Percentiles rank a stretch among this genome's conserved stretches.
phyloP scores from a whole-genome alignment of 2,888 invertebrate species.

The Elaeidobius kamerunicus region DNA sequence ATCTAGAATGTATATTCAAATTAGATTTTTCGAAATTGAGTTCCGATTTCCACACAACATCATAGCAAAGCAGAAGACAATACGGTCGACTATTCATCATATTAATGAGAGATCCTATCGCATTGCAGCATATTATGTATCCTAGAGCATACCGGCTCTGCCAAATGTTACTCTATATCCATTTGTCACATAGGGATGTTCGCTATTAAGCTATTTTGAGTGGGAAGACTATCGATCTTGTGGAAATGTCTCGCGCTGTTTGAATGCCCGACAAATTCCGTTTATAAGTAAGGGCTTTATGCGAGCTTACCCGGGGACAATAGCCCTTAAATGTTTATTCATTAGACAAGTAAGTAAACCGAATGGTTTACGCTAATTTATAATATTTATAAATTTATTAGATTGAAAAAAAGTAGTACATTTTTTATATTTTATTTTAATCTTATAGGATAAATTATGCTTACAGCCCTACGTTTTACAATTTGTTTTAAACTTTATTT shows the following conservation, averaged over 20 bases:
- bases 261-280: constrained; percentile 22
- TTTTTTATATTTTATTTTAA: background rate
- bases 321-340: constrained; percentile 1
- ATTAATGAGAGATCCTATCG: constrained; percentile 30
- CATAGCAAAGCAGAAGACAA: constrained; percentile 16
- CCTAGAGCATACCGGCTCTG: constrained; percentile 28
- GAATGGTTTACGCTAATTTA: no score
- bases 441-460: no score
- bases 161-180: constrained; percentile 28
- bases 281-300: constrained; percentile 17
- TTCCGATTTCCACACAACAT: background rate
- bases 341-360: no score
- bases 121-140: constrained; percentile 31
- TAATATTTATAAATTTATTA: no score
- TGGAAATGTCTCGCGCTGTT: constrained; percentile 27
- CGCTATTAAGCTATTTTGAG: constrained; percentile 29
- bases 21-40: constrained; percentile 1
- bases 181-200: constrained; percentile 29
- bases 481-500: no score
- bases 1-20: no score
- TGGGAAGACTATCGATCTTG: constrained; percentile 29
- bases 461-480: no score
- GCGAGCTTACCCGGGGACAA: background rate
- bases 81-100: constrained; percentile 21
- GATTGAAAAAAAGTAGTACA: background rate